Conservation (phyloP, 1,140 invertebrate genomes). For the Microplitis demolitor region DNA sequence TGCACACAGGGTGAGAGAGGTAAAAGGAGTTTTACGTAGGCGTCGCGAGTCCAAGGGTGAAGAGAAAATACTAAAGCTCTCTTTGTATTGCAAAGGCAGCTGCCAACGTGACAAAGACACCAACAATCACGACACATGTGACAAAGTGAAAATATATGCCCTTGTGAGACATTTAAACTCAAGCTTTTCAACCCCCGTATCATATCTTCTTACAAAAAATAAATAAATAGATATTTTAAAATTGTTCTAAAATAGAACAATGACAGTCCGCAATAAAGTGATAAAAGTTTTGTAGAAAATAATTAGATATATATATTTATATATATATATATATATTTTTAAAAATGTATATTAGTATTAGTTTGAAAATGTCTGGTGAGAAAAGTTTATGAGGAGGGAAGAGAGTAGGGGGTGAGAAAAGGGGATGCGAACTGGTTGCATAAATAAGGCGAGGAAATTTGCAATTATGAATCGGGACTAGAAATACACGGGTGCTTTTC, state of each 20-base stretch:
- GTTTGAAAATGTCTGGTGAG: constrained; percentile 8
- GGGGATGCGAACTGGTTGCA: constrained; percentile 48
- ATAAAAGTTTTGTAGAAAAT: constrained; percentile 2
- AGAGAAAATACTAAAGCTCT: background rate
- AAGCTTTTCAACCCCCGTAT: too few species aligned
- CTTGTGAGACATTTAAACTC: background rate
- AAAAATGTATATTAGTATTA: constrained; percentile 7
- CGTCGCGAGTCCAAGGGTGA: constrained; percentile 2
- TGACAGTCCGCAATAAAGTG: too few species aligned
- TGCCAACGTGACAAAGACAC: constrained; percentile 49
- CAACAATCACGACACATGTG: constrained; percentile 56
- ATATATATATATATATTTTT: background rate
- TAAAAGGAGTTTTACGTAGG: constrained; percentile 28
- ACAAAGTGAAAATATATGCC: constrained; percentile 63
- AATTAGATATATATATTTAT: background rate
- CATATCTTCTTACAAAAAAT: too few species aligned
- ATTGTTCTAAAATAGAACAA: too few species aligned
- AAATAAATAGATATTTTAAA: too few species aligned
- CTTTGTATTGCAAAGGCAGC: constrained; percentile 40
- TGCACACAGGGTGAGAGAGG: constrained; percentile 17
- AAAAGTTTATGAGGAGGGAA: constrained; percentile 19
- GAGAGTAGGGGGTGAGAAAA: constrained; percentile 21
- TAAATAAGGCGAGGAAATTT: constrained; percentile 62
- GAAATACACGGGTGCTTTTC: constrained; percentile 57
- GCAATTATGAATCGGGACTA: constrained; percentile 62